phyloP scores from a whole-genome alignment of 2,888 invertebrate species.

The Eupithecia vulgata region DNA sequence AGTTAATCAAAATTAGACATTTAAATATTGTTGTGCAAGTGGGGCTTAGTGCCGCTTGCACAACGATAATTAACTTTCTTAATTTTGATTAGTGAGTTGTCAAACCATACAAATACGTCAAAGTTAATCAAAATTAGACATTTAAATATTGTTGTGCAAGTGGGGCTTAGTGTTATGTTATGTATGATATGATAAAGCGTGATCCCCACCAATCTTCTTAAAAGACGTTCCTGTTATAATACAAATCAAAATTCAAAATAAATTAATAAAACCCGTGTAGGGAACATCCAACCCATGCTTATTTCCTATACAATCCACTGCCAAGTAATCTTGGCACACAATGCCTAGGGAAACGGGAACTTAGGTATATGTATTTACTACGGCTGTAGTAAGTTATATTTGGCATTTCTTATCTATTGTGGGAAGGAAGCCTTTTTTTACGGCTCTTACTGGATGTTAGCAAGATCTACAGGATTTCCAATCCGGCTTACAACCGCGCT shows the following conservation, averaged over 20 bases:
- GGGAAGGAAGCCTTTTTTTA: background rate
- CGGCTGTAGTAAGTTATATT: background rate
- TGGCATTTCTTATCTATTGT: background rate
- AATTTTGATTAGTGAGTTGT: no score
- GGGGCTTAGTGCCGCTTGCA: no score
- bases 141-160: no score
- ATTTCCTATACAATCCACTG: constrained; percentile 21
- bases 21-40: no score
- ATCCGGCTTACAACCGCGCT: background rate
- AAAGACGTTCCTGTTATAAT: no score
- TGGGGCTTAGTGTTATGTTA: no score
- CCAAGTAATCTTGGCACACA: constrained; percentile 36
- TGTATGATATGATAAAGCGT: no score
- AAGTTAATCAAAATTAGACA: no score
- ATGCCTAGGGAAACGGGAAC: constrained; percentile 10
- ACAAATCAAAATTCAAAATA: background rate
- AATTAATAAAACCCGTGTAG: background rate
- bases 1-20: no score
- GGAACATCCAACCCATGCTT: constrained; percentile 1
- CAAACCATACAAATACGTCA: no score
- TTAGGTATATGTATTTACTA: constrained; percentile 1
- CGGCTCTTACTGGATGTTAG: background rate
- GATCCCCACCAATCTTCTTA: no score
- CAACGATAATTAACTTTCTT: no score
- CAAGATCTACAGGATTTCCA: background rate